Conservation (phyloP, 2,797 vertebrate genomes). For the Prunella strophiata region DNA sequence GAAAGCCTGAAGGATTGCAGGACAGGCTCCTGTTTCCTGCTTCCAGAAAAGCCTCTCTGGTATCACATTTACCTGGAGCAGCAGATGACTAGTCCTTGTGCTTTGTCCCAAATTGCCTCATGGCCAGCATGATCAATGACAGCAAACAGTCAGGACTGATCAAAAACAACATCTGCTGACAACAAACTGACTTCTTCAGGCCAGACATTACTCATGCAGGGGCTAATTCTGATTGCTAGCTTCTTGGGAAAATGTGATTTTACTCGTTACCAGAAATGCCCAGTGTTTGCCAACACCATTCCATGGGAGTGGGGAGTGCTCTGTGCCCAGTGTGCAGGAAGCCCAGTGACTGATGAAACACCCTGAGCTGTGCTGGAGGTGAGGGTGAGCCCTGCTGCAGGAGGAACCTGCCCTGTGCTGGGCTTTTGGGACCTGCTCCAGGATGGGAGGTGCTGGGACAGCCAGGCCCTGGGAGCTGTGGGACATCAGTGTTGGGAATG, state of each 20-base stretch:
- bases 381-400: not conserved
- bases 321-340: not conserved
- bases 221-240: conserved; percentile 5
- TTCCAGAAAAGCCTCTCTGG: not conserved
- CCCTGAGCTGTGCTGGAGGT: not conserved
- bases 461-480: not conserved
- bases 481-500: not conserved
- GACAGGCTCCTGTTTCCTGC: not conserved
- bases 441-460: not conserved
- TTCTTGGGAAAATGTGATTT: conserved; percentile 35
- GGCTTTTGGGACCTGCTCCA: not conserved
- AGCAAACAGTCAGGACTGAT: conserved; percentile 32
- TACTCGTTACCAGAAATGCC: not conserved
- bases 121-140: not conserved
- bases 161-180: conserved; percentile 48
- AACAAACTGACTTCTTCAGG: not conserved
- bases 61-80: not conserved
- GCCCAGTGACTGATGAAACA: not conserved
- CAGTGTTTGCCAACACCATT: conserved; percentile 19
- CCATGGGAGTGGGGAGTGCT: not conserved
- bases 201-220: conserved; percentile 27
- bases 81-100: not conserved
- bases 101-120: not conserved
- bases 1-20: not conserved
- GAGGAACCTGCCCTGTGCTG: not conserved